Evolutionary conservation across 2,113 vertebrate species (phyloP).

Genomic region (Phylloscopus trochilus): DNA sequence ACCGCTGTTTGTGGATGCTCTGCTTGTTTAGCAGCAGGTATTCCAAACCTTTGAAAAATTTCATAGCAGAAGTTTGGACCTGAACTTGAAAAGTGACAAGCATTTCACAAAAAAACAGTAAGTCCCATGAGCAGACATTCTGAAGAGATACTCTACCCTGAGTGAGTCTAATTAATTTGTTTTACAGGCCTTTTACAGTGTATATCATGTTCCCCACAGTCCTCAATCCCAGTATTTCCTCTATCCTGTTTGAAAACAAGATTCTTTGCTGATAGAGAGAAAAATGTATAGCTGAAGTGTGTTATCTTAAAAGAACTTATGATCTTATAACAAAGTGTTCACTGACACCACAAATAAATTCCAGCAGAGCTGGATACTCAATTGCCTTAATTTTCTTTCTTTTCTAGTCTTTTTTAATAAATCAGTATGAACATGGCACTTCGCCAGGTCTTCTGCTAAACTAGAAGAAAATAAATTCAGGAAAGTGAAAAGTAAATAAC

Average conservation of each 20-base stretch:
- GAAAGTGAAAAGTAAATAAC: constrained; percentile 38
- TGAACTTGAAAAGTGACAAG: not conserved
- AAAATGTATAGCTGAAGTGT: not conserved
- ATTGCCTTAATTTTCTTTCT: not conserved
- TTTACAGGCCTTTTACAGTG: not conserved
- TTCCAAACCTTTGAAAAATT: not conserved
- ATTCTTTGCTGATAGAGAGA: not conserved
- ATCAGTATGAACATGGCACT: constrained; percentile 37
- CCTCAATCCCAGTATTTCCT: not conserved
- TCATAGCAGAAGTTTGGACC: not conserved
- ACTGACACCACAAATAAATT: constrained; percentile 40
- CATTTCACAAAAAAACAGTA: not conserved
- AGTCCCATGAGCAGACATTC: not conserved
- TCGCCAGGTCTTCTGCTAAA: constrained; percentile 36
- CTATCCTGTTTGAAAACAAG: constrained; percentile 21
- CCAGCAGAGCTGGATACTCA: constrained; percentile 5
- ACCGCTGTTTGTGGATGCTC: not conserved
- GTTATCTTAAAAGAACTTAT: constrained; percentile 28
- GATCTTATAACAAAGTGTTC: constrained; percentile 35
- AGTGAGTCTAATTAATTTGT: constrained; percentile 15
- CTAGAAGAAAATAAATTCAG: constrained; percentile 26
- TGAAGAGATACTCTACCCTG: not conserved
- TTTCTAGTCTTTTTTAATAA: constrained; percentile 19
- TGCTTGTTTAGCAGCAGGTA: constrained; percentile 2
- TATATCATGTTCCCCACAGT: not conserved